These are phyloP conservation scores for Thumatha senex DNA, from an alignment of 2,888 invertebrate genomes.

Conservation along the genomic window DNA sequence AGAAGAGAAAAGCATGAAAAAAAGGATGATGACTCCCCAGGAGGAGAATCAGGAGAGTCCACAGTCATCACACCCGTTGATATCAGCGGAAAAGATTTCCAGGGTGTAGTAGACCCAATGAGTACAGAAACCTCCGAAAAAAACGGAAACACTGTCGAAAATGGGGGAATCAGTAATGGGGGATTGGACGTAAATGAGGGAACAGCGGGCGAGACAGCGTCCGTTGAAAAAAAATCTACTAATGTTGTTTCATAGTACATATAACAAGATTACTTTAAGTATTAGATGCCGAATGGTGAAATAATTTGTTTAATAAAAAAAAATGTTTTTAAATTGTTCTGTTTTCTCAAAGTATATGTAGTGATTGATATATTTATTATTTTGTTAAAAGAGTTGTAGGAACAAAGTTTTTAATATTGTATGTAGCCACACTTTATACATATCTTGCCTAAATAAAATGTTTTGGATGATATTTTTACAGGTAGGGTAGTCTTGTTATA, in stretches of 20 bases:
- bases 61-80: conserved; percentile 68
- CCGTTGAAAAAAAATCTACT: neutral
- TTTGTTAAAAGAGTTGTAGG: neutral
- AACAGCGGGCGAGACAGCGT: neutral
- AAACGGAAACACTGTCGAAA: neutral
- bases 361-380: neutral
- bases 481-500: conserved; percentile 28
- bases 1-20: conserved; percentile 65
- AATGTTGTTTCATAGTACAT: conserved; percentile 18
- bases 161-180: neutral
- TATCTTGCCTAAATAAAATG: conserved; percentile 19
- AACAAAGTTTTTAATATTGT: neutral
- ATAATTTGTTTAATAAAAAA: no score
- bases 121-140: neutral
- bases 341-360: neutral
- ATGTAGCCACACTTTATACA: conserved; percentile 1
- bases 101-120: conserved; percentile 28
- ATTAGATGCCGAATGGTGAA: neutral
- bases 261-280: conserved; percentile 20
- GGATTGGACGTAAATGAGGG: neutral
- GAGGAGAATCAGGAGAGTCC: conserved; percentile 54
- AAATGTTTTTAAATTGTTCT: conserved; percentile 1
- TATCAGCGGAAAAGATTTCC: conserved; percentile 45
- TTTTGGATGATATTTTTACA: conserved; percentile 8
- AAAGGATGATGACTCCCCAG: conserved; percentile 65